phyloP scores from a whole-genome alignment of 2,113 vertebrate species.

The Vanacampus margaritifer region DNA sequence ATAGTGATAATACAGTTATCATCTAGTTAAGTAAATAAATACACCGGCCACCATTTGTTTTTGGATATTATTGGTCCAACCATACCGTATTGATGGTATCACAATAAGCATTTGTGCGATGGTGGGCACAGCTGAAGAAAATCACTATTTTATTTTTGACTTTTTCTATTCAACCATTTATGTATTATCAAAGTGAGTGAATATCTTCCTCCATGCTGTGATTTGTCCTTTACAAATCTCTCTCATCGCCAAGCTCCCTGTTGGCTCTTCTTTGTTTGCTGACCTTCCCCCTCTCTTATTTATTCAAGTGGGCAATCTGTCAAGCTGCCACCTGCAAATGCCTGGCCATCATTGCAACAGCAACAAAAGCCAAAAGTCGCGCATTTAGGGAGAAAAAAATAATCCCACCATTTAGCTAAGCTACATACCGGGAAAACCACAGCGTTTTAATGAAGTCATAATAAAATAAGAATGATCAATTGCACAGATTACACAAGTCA shows the following conservation, averaged over 20 bases:
- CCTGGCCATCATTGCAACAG: background rate
- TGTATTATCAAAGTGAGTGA: background rate
- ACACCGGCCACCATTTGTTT: too few species aligned
- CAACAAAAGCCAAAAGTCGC: background rate
- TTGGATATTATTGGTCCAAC: too few species aligned
- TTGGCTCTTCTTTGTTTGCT: background rate
- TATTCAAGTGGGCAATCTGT: slow-evolving; percentile 25
- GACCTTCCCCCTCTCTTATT: slow-evolving; percentile 7
- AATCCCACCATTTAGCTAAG: background rate
- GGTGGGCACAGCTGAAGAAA: too few species aligned
- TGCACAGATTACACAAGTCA: too few species aligned
- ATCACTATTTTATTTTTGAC: too few species aligned
- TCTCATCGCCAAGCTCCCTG: background rate
- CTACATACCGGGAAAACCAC: background rate
- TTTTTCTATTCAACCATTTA: background rate
- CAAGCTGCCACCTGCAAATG: slow-evolving; percentile 33
- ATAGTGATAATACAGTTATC: too few species aligned
- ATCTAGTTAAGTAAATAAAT: too few species aligned
- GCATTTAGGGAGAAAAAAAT: background rate
- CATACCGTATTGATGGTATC: too few species aligned
- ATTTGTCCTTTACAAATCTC: background rate
- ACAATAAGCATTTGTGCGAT: too few species aligned
- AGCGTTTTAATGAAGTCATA: too few species aligned
- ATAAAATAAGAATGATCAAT: too few species aligned
- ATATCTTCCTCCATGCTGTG: background rate